These are phyloP conservation scores for Capitella teleta DNA, from an alignment of 1,140 invertebrate genomes.

Conservation along the genomic window DNA sequence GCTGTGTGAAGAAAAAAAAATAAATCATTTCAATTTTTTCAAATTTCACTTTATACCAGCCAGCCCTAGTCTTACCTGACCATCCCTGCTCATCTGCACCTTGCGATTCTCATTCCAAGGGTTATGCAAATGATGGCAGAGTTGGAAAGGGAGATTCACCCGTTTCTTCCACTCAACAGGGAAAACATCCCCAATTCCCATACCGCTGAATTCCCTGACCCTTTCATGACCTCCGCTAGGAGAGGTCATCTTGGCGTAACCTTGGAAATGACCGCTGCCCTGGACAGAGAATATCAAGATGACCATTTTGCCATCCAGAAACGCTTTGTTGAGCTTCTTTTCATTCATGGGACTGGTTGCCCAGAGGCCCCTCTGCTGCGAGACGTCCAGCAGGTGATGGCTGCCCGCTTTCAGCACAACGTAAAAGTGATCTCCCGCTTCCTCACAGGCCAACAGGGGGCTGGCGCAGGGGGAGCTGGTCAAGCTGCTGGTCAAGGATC, in stretches of 20 bases:
- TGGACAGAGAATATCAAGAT: constrained; percentile 47
- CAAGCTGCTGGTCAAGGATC: constrained; percentile 18
- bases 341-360: constrained; percentile 43
- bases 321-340: constrained; percentile 40
- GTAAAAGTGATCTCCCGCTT: constrained; percentile 17
- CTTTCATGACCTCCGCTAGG: constrained; percentile 29
- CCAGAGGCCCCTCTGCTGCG: constrained; percentile 42
- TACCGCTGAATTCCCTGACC: constrained; percentile 34
- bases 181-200: constrained; percentile 33
- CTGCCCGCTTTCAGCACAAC: constrained; percentile 46
- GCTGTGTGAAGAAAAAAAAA: constrained; percentile 4
- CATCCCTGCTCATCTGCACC: constrained; percentile 46
- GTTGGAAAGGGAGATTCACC: constrained; percentile 45
- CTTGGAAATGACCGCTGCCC: constrained; percentile 48
- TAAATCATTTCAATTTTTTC: not conserved
- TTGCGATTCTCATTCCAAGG: constrained; percentile 46
- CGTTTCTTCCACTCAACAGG: constrained; percentile 46
- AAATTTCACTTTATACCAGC: not conserved
- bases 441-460: constrained; percentile 19
- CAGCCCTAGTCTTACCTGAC: constrained; percentile 39
- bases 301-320: constrained; percentile 43
- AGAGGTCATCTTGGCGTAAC: constrained; percentile 43
- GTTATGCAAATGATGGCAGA: constrained; percentile 43
- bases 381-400: constrained; percentile 43
- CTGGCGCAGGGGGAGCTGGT: constrained; percentile 27